phyloP scores from a whole-genome alignment of 2,797 vertebrate genomes.

The Botia kubotai region DNA sequence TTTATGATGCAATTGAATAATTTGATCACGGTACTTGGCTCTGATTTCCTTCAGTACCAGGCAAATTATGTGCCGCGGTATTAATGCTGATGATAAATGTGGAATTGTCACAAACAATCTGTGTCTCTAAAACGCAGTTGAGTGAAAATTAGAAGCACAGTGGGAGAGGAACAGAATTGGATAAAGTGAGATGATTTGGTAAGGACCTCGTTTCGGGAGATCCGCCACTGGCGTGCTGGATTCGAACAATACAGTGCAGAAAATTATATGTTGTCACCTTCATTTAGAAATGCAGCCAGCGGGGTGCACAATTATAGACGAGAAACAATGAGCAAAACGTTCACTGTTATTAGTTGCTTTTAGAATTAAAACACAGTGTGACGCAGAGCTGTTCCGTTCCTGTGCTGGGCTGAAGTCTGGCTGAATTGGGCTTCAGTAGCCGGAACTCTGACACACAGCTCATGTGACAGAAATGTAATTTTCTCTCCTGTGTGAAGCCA shows the following conservation, averaged over 20 bases:
- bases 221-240: constrained; percentile 40
- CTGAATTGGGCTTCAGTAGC: constrained; percentile 47
- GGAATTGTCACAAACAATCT: constrained; percentile 42
- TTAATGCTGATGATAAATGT: constrained; percentile 42
- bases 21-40: constrained; percentile 38
- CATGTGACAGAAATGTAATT: constrained; percentile 60
- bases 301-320: constrained; percentile 48
- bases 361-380: constrained; percentile 34
- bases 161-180: constrained; percentile 28
- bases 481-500: constrained; percentile 53
- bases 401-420: neutral
- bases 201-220: constrained; percentile 45
- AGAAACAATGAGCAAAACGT: constrained; percentile 48
- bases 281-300: constrained; percentile 52
- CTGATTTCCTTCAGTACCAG: constrained; percentile 20
- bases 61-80: constrained; percentile 10
- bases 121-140: constrained; percentile 26
- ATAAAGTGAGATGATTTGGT: constrained; percentile 31
- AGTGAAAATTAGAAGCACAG: constrained; percentile 30
- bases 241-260: constrained; percentile 53
- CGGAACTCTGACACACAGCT: constrained; percentile 40
- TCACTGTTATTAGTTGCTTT: constrained; percentile 45
- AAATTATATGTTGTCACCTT: constrained; percentile 59
- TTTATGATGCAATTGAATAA: constrained; percentile 42
- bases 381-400: constrained; percentile 3